Evolutionary conservation across 2,888 invertebrate species (phyloP).

Genomic region (Agonopterix arenella): DNA sequence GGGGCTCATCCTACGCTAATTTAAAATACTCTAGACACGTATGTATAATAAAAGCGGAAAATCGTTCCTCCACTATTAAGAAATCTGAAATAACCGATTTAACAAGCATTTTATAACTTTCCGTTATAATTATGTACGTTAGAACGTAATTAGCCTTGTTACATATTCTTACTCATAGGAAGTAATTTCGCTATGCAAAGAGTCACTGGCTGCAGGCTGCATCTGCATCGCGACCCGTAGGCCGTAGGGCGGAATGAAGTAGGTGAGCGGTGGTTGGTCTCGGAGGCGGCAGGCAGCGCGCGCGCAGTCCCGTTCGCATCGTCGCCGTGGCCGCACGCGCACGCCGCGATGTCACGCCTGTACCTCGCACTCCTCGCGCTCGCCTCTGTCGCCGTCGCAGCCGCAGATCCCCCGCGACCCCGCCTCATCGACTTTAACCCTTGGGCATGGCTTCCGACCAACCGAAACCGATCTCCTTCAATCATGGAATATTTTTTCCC

Average conservation of each 20-base stretch:
- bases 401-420: slow-evolving; percentile 53
- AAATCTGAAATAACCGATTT: no score
- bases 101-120: no score
- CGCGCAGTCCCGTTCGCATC: slow-evolving; percentile 69
- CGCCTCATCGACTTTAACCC: slow-evolving; percentile 67
- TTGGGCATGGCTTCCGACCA: slow-evolving; percentile 67
- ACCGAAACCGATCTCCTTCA: slow-evolving; percentile 60
- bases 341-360: slow-evolving; percentile 58
- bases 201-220: slow-evolving; percentile 2
- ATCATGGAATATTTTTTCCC: slow-evolving; percentile 74
- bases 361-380: slow-evolving; percentile 57
- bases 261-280: slow-evolving; percentile 27
- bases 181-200: not conserved
- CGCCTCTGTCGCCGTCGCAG: slow-evolving; percentile 40
- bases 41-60: no score
- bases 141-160: no score
- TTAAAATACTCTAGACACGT: no score
- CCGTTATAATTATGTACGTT: no score
- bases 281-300: slow-evolving; percentile 36
- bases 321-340: slow-evolving; percentile 68
- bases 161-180: not conserved
- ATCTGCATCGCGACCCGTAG: slow-evolving; percentile 7
- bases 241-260: slow-evolving; percentile 9
- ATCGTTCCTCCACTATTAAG: no score
- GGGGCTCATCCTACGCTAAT: slow-evolving; percentile 1